phyloP scores from a whole-genome alignment of 2,888 invertebrate species.

The Lepidocyrtoides sp. region DNA sequence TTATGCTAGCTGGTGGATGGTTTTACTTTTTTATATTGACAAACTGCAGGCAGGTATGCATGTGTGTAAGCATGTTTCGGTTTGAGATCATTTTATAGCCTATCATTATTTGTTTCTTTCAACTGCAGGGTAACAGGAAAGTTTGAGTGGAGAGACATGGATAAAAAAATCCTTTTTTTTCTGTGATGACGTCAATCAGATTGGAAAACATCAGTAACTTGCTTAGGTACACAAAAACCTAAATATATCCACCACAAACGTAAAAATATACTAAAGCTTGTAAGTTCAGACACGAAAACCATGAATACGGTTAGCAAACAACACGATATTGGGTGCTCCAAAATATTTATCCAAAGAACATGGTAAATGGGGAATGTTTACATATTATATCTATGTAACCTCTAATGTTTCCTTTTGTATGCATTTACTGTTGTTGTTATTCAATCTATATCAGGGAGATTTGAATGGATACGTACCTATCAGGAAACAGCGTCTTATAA shows the following conservation, averaged over 20 bases:
- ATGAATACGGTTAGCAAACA: slow-evolving; percentile 13
- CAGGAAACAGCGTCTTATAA: too few species aligned
- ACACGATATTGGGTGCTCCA: not conserved
- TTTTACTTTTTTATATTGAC: not conserved
- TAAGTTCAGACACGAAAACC: slow-evolving; percentile 8
- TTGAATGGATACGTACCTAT: not conserved
- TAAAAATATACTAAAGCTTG: not conserved
- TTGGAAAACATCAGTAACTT: slow-evolving; percentile 41
- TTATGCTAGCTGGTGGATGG: too few species aligned
- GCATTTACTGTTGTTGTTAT: too few species aligned
- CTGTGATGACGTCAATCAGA: slow-evolving; percentile 61
- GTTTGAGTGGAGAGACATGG: too few species aligned
- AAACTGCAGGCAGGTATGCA: not conserved
- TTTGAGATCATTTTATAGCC: not conserved
- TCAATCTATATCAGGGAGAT: not conserved
- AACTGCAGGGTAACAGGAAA: too few species aligned
- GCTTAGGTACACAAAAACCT: not conserved
- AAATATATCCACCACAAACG: slow-evolving; percentile 5
- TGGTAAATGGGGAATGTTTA: too few species aligned
- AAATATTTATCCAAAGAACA: not conserved
- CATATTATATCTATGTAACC: too few species aligned
- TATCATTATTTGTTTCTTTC: not conserved
- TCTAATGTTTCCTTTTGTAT: not conserved
- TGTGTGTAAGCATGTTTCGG: not conserved
- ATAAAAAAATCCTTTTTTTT: not conserved